Evolutionary conservation across 2,797 vertebrate genomes (phyloP).

Genomic region (Momotus momota): DNA sequence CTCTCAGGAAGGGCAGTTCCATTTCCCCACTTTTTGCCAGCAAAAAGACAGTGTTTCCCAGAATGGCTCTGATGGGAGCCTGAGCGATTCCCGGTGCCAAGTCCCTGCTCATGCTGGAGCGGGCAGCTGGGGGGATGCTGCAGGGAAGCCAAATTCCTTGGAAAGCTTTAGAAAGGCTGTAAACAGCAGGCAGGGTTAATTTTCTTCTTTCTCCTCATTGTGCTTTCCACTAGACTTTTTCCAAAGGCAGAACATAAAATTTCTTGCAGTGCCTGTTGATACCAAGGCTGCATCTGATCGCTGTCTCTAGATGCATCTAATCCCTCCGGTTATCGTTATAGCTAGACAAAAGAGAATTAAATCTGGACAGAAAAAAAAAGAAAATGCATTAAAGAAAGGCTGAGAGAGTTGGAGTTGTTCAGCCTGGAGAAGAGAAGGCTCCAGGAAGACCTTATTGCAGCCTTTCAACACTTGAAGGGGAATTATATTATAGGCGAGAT

Average conservation of each 20-base stretch:
- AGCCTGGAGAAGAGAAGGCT: neutral
- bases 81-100: accelerated
- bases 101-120: neutral
- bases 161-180: neutral
- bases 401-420: neutral
- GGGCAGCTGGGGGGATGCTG: neutral
- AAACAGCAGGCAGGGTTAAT: neutral
- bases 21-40: neutral
- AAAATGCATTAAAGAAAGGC: neutral
- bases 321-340: neutral
- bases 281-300: neutral
- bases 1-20: neutral
- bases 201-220: neutral
- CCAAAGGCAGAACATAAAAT: neutral
- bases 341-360: neutral
- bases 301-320: neutral
- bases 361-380: neutral
- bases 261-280: neutral
- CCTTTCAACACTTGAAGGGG: neutral
- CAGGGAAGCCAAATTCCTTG: neutral
- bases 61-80: accelerated
- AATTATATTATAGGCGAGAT: neutral
- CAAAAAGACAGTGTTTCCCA: neutral
- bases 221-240: neutral
- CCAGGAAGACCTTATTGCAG: accelerated